Conservation (phyloP, 2,113 vertebrate genomes). For the Pogona vitticeps region DNA sequence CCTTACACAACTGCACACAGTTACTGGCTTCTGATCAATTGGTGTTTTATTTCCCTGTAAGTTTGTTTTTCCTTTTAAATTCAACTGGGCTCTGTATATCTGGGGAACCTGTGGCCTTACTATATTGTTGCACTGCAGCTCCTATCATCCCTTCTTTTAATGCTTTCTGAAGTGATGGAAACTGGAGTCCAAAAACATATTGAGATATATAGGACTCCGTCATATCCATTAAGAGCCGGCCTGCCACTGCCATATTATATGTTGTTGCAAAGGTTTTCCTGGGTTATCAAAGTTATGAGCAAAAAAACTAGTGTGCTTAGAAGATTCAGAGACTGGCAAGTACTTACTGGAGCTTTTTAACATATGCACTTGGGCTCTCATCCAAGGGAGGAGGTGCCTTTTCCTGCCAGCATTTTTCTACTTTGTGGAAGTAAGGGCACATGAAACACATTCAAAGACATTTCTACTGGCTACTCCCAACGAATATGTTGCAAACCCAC, state of each 20-base stretch:
- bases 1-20: too few relatives aligned
- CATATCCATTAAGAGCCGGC: too few relatives aligned
- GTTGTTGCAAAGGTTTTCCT: constrained; percentile 23
- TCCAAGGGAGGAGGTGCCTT: constrained; percentile 59
- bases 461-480: constrained; percentile 50
- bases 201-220: too few relatives aligned
- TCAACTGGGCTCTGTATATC: constrained; percentile 24
- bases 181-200: too few relatives aligned
- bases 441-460: constrained; percentile 38
- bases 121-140: too few relatives aligned
- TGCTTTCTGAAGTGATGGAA: too few relatives aligned
- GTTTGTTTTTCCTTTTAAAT: constrained; percentile 17
- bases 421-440: constrained; percentile 28
- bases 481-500: background rate
- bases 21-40: too few relatives aligned
- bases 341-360: constrained; percentile 12
- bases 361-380: background rate
- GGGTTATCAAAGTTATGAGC: constrained; percentile 36
- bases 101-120: background rate
- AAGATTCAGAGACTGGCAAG: constrained; percentile 12
- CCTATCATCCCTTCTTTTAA: too few relatives aligned
- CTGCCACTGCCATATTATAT: background rate
- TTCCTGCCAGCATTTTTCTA: background rate
- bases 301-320: background rate
- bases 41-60: too few relatives aligned